These are phyloP conservation scores for Thunnus albacares DNA, from an alignment of 2,797 vertebrate species.

Conservation along the genomic window DNA sequence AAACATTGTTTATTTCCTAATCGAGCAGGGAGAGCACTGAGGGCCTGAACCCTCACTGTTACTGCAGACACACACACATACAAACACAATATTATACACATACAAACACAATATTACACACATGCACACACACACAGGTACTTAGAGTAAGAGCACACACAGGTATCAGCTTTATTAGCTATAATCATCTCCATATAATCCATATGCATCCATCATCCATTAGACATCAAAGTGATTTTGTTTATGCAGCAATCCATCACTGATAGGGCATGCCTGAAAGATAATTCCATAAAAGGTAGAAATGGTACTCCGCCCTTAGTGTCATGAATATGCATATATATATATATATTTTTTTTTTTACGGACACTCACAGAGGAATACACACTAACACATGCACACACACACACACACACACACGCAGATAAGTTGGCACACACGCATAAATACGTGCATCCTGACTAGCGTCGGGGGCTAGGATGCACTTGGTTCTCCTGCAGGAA, in stretches of 20 bases:
- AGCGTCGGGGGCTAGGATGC: slow-evolving; percentile 43
- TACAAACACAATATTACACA: slow-evolving; percentile 6
- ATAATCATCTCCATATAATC: slow-evolving; percentile 60
- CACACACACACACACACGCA: slow-evolving; percentile 23
- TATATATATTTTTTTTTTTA: neutral
- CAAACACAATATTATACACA: neutral
- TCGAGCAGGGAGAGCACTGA: slow-evolving; percentile 74
- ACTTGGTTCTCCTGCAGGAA: slow-evolving; percentile 79
- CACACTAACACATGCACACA: slow-evolving; percentile 39
- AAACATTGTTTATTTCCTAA: slow-evolving; percentile 85
- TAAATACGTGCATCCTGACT: slow-evolving; percentile 65
- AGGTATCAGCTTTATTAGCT: slow-evolving; percentile 62
- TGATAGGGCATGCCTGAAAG: slow-evolving; percentile 17
- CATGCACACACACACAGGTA: neutral
- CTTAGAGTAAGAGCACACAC: neutral
- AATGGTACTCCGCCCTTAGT: slow-evolving; percentile 25
- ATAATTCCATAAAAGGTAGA: slow-evolving; percentile 54
- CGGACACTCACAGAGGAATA: slow-evolving; percentile 28
- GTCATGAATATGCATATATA: slow-evolving; percentile 57
- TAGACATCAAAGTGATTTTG: slow-evolving; percentile 50
- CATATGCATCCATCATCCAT: slow-evolving; percentile 59
- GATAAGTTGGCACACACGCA: slow-evolving; percentile 51
- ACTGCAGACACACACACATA: slow-evolving; percentile 28
- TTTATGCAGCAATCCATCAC: slow-evolving; percentile 46
- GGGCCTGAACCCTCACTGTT: slow-evolving; percentile 74